phyloP scores from a whole-genome alignment of 2,888 invertebrate genomes.

The Amphipoea lucens region DNA sequence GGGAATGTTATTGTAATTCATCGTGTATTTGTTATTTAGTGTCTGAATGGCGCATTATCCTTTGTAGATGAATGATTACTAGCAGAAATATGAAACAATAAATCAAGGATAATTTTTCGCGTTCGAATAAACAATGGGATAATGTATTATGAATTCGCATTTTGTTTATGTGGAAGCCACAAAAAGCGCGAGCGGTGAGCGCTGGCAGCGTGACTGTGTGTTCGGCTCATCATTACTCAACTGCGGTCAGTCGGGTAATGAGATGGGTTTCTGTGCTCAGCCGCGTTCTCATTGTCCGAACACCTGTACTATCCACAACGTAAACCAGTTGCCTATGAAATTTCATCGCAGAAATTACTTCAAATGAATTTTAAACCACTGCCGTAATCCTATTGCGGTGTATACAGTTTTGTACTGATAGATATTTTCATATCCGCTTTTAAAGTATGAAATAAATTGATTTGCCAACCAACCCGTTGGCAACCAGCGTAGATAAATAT shows the following conservation, averaged over 20 bases:
- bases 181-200: slow-evolving; percentile 72
- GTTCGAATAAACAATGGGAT: slow-evolving; percentile 69
- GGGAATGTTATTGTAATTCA: slow-evolving; percentile 40
- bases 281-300: slow-evolving; percentile 68
- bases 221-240: slow-evolving; percentile 80
- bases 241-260: slow-evolving; percentile 84
- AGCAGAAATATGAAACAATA: slow-evolving; percentile 58
- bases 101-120: slow-evolving; percentile 63
- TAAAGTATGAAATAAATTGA: slow-evolving; percentile 56
- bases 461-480: slow-evolving; percentile 52
- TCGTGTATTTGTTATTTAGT: slow-evolving; percentile 49
- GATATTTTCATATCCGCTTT: slow-evolving; percentile 57
- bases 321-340: slow-evolving; percentile 48
- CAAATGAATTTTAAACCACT: slow-evolving; percentile 39
- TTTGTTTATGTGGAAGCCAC: slow-evolving; percentile 75
- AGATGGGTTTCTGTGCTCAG: slow-evolving; percentile 79
- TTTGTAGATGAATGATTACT: slow-evolving; percentile 59
- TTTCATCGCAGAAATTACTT: slow-evolving; percentile 45
- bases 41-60: slow-evolving; percentile 52
- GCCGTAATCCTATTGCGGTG: slow-evolving; percentile 22
- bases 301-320: slow-evolving; percentile 59
- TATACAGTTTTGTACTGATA: slow-evolving; percentile 19
- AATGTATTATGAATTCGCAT: slow-evolving; percentile 71
- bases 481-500: slow-evolving; percentile 53
- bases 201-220: slow-evolving; percentile 76